Evolutionary conservation across 2,797 vertebrate species (phyloP), one percentile per base, ranked within the genome.

Genomic region (Rhadinocentrus ornatus): DNA sequence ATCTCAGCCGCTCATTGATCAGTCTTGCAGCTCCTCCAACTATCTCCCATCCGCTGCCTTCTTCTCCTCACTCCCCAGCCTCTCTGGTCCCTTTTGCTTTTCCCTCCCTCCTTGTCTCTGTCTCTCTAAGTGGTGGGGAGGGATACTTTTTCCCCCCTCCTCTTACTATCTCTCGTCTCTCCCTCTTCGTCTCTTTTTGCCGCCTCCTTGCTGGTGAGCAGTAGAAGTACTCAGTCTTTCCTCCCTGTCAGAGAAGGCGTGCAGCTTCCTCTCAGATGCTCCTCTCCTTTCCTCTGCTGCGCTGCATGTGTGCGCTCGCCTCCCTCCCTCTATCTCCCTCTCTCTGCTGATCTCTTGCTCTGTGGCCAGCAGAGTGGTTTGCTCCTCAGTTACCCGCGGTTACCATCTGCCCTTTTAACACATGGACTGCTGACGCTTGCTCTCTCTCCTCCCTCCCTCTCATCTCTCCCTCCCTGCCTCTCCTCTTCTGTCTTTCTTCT

Each of bases 331-430:
- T 78, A 82, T 85, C 85, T 80, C 75, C 66, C 80, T 78, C 80
- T 80, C 83, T 85, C 85, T 24, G 81, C 87, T 91, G 87, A 86
- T 89, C 91, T 85, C 85, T 86, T 83, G 86, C 87, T 89, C 88
- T 75, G 87, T 81, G 88, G 88, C 86, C 86, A 85, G 86, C 83
- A 84, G 88, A 90, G 88, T 86, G 89, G 77, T 91, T 88, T 89
- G 90, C 89, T 93, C 90, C 90, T 91, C 91, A 88, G 85, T 92
- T 93, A 89, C 89, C 91, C 89, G 87, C 91, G 80, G 91, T 93
- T 90, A 92, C 91, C 91, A 93, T 93, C 91, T 93, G 90, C 91
- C 91, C 90, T 93, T 90, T 93, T 87, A 90, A 91, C 86, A 88
- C 90, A 87, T 86, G 87, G 86, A 92, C 84, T 91, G 91, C 91